A percentile compares a stretch with the other conserved stretches of the same genome.
Conservation (phyloP, 2,797 vertebrate genomes). For the Arctocebus calabarensis region DNA sequence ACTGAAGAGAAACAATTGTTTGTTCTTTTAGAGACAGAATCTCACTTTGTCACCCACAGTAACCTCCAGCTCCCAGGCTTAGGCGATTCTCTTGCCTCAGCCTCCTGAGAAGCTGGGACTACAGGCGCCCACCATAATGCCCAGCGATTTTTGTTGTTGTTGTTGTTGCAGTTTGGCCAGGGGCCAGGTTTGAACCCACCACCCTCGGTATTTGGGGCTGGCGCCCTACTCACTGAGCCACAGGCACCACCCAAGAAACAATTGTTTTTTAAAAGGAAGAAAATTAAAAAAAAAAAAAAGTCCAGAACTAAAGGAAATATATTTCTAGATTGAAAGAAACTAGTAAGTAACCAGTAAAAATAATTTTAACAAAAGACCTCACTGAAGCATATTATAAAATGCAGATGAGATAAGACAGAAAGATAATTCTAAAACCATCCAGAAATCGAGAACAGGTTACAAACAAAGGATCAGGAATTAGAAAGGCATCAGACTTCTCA, state of each 20-base stretch:
- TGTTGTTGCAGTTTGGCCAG: too few relatives aligned
- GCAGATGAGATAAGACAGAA: background rate
- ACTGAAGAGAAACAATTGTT: background rate
- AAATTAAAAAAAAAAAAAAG: background rate
- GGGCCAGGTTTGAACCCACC: too few relatives aligned
- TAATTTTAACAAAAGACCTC: slow-evolving; percentile 29
- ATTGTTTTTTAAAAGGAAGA: background rate
- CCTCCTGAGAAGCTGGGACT: too few relatives aligned
- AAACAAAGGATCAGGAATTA: background rate
- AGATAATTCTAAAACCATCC: background rate
- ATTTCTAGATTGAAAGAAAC: background rate
- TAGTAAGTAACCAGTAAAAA: slow-evolving; percentile 21
- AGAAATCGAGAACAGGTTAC: background rate
- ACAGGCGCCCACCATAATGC: too few relatives aligned
- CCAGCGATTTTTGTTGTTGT: too few relatives aligned
- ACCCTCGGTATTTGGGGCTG: too few relatives aligned
- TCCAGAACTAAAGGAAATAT: slow-evolving; percentile 17
- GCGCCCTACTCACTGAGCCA: too few relatives aligned
- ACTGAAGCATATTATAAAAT: background rate
- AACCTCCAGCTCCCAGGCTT: too few relatives aligned
- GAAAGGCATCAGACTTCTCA: background rate
- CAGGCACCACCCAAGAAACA: background rate
- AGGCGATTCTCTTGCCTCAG: too few relatives aligned
- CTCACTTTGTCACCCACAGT: too few relatives aligned
- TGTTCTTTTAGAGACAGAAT: background rate